Percentiles rank a stretch among this genome's conserved stretches.
Evolutionary conservation across 2,888 invertebrate species (phyloP).

Genomic region (Lumbricus terrestris): DNA sequence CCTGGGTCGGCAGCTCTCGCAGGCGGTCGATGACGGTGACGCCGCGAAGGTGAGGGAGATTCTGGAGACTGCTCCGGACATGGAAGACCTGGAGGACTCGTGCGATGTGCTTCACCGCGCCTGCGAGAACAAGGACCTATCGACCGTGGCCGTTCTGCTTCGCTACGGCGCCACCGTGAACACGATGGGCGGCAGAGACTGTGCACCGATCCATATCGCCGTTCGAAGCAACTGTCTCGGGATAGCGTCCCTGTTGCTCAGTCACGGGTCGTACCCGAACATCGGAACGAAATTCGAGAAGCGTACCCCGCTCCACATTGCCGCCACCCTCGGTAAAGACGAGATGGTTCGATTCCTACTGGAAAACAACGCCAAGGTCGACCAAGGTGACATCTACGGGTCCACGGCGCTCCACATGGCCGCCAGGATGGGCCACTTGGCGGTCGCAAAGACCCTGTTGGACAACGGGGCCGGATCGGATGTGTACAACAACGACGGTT

Average conservation of each 20-base stretch:
- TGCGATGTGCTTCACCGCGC: constrained; percentile 26
- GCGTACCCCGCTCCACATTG: constrained; percentile 50
- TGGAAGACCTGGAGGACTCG: constrained; percentile 13
- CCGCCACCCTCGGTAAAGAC: constrained; percentile 43
- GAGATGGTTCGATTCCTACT: constrained; percentile 41
- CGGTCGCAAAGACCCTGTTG: constrained; percentile 44
- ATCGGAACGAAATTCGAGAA: constrained; percentile 40
- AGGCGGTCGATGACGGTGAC: constrained; percentile 16
- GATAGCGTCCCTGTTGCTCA: constrained; percentile 42
- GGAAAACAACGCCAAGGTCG: constrained; percentile 43
- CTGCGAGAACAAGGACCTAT: constrained; percentile 22
- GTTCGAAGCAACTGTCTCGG: constrained; percentile 44
- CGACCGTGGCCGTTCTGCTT: constrained; percentile 40
- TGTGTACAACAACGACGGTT: constrained; percentile 48
- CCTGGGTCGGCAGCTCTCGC: background rate
- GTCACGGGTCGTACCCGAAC: constrained; percentile 30
- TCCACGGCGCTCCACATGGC: constrained; percentile 53
- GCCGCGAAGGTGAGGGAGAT: constrained; percentile 12
- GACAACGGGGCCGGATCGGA: constrained; percentile 45
- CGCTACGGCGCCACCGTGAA: constrained; percentile 44
- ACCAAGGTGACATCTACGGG: constrained; percentile 49
- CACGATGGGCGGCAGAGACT: constrained; percentile 41
- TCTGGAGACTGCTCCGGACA: constrained; percentile 14
- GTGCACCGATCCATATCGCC: constrained; percentile 50
- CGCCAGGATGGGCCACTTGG: constrained; percentile 45